These are phyloP conservation scores for Trematocara nigrifrons DNA, from an alignment of 2,113 vertebrate genomes.

Conservation along the genomic window DNA sequence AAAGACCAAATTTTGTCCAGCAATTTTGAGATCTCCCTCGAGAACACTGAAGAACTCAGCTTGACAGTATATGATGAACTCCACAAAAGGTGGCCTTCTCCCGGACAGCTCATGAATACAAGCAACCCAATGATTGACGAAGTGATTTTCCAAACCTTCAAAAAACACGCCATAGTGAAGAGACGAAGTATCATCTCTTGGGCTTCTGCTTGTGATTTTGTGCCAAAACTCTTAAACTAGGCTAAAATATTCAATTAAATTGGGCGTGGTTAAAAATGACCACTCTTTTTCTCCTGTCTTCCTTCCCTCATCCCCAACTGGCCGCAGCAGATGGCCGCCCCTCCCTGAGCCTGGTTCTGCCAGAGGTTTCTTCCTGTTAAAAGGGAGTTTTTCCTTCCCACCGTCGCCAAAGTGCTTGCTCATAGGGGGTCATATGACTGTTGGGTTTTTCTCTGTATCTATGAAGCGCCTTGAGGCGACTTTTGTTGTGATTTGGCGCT, in stretches of 20 bases:
- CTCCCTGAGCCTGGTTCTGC: too few species aligned
- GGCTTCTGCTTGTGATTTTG: not conserved
- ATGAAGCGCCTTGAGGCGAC: too few species aligned
- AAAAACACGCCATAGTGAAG: too few species aligned
- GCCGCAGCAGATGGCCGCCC: too few species aligned
- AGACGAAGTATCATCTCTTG: not conserved
- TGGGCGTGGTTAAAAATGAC: not conserved
- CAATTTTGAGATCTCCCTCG: not conserved
- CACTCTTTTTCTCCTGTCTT: not conserved
- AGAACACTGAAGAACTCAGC: accelerated
- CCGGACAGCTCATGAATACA: not conserved
- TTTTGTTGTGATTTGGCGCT: too few species aligned
- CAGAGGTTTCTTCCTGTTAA: too few species aligned
- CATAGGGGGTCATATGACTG: too few species aligned
- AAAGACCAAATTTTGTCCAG: not conserved
- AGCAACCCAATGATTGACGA: not conserved
- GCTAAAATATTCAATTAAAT: not conserved
- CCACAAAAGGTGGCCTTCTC: too few species aligned
- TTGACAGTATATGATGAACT: not conserved
- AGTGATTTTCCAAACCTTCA: too few species aligned
- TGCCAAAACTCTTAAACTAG: not conserved
- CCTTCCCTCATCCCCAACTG: not conserved
- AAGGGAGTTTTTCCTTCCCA: too few species aligned
- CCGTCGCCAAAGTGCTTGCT: too few species aligned
- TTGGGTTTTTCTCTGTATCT: too few species aligned